Conservation (phyloP, 2,797 vertebrate genomes). For the Sphaeramia orbicularis region DNA sequence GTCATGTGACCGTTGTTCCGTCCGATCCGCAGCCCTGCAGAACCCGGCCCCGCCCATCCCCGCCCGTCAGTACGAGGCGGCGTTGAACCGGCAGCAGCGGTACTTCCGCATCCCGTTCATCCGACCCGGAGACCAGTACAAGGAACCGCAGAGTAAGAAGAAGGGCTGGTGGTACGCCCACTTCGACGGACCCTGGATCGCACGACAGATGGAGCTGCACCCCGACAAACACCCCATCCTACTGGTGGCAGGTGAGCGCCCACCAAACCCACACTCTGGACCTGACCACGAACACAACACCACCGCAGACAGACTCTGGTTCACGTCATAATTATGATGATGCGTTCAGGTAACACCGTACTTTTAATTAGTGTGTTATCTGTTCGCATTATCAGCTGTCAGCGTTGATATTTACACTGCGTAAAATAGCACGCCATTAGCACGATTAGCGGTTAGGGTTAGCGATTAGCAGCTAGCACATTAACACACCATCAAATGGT, state of each 20-base stretch:
- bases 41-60: conserved; percentile 86
- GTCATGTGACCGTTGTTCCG: no score
- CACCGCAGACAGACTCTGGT: not conserved
- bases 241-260: conserved; percentile 90
- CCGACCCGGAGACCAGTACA: conserved; percentile 94
- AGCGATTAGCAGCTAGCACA: no score
- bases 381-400: no score
- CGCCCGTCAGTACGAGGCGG: conserved; percentile 88
- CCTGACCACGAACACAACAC: no score
- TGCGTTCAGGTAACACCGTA: no score
- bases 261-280: no score
- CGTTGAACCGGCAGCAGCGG: conserved; percentile 92
- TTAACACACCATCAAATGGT: no score
- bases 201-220: conserved; percentile 97
- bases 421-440: no score
- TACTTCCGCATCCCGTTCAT: conserved; percentile 98
- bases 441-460: no score
- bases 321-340: not conserved
- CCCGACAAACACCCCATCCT: conserved; percentile 96
- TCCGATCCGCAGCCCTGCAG: conserved; percentile 87
- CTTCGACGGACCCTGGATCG: conserved; percentile 97
- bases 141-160: conserved; percentile 94
- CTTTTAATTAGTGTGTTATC: no score
- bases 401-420: no score
- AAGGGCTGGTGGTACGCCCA: conserved; percentile 99